Conservation (phyloP, 1,140 invertebrate species). For the Ips typographus region DNA sequence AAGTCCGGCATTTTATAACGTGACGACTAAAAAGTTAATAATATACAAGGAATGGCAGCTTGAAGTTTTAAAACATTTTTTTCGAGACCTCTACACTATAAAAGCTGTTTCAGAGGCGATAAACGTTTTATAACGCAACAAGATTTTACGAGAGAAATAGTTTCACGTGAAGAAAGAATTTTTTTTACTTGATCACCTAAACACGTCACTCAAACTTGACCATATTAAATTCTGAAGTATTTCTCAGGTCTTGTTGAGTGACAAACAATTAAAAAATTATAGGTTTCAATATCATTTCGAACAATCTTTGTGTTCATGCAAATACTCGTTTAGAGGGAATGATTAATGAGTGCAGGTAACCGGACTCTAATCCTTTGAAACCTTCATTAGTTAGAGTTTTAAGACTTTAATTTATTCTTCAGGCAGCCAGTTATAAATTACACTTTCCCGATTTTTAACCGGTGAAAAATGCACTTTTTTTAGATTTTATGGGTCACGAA, state of each 20-base stretch:
- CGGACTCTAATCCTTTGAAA: slow-evolving; percentile 20
- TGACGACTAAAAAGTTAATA: neutral
- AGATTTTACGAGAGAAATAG: slow-evolving; percentile 13
- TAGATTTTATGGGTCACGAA: slow-evolving; percentile 12
- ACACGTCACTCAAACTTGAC: slow-evolving; percentile 14
- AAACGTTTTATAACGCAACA: slow-evolving; percentile 19
- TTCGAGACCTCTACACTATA: neutral
- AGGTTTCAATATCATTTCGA: slow-evolving; percentile 5
- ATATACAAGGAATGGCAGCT: neutral
- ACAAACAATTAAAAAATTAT: too few relatives aligned
- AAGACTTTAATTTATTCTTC: slow-evolving; percentile 26
- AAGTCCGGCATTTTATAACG: neutral
- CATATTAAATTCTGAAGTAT: neutral
- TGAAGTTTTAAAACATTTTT: neutral
- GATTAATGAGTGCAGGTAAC: slow-evolving; percentile 23
- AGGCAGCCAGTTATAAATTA: slow-evolving; percentile 20
- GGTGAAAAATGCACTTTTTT: slow-evolving; percentile 20
- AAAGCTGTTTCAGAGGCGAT: slow-evolving; percentile 11
- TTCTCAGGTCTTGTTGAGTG: too few relatives aligned
- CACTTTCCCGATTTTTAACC: slow-evolving; percentile 18
- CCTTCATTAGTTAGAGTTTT: slow-evolving; percentile 22
- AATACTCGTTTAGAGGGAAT: slow-evolving; percentile 6
- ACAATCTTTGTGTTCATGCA: slow-evolving; percentile 8
- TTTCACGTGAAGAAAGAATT: slow-evolving; percentile 15
- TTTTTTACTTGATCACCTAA: slow-evolving; percentile 8